phyloP scores from a whole-genome alignment of 2,888 invertebrate species.

The Taenaris catops region DNA sequence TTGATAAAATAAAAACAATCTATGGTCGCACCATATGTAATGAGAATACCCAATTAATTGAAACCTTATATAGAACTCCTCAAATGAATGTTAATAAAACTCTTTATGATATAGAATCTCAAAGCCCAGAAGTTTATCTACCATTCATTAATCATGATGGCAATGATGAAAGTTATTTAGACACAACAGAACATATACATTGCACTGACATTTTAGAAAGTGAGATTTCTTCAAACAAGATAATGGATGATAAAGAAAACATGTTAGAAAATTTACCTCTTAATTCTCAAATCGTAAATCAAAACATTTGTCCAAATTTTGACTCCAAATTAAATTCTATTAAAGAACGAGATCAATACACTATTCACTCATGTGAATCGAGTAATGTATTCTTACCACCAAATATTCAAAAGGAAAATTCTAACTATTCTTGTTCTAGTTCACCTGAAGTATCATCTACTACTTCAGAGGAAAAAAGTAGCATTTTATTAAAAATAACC shows the following conservation, averaged over 20 bases:
- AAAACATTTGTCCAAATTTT: slow-evolving; percentile 22
- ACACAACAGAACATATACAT: not conserved
- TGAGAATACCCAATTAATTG: slow-evolving; percentile 48
- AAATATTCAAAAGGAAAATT: slow-evolving; percentile 33
- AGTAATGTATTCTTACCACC: slow-evolving; percentile 42
- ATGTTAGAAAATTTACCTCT: slow-evolving; percentile 22
- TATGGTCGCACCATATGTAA: slow-evolving; percentile 52
- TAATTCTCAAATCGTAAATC: slow-evolving; percentile 10
- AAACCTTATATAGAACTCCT: slow-evolving; percentile 56
- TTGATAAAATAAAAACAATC: slow-evolving; percentile 46
- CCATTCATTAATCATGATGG: not conserved
- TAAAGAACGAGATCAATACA: slow-evolving; percentile 27
- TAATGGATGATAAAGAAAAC: slow-evolving; percentile 39
- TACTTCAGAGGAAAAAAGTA: slow-evolving; percentile 62
- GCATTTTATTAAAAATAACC: slow-evolving; percentile 63
- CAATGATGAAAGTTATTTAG: slow-evolving; percentile 1
- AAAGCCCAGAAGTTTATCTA: slow-evolving; percentile 18
- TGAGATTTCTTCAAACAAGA: slow-evolving; percentile 25
- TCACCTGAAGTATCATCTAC: slow-evolving; percentile 72
- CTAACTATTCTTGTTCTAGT: slow-evolving; percentile 34
- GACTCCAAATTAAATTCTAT: slow-evolving; percentile 9
- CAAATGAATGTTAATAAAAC: slow-evolving; percentile 61
- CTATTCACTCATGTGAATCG: slow-evolving; percentile 44
- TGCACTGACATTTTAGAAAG: slow-evolving; percentile 24
- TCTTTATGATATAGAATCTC: slow-evolving; percentile 36